Evolutionary conservation across 2,888 invertebrate species (phyloP), one percentile per base, ranked within the genome.

Genomic region (Morpho deidamia): DNA sequence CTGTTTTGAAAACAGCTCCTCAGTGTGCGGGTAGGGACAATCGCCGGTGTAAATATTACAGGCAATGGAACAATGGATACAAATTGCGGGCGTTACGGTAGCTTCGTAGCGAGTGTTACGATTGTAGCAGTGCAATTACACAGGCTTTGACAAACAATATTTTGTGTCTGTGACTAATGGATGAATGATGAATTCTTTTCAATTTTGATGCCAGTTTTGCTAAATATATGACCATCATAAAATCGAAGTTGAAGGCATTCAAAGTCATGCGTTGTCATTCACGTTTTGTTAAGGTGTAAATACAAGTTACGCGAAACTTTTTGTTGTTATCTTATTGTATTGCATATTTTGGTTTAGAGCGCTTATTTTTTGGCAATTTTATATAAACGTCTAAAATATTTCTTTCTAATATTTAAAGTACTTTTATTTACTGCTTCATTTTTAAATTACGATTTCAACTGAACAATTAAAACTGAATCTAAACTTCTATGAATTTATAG

Each of bases 31-130:
- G 75, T 70, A 78, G 79, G 81, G 77, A 87, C 88, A 85, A 85
- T 86, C 73, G 80, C 66, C 71, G 81, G 78, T 81, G 83, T 87
- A 87, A 88, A 87, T 83, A 86, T 82, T 79, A 79, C 74, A 74
- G 75, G 72, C 67, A 65, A 70, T 68, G 75, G 81, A 86, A 89
- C 88, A 89, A 88, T 86, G 78, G 76, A 57, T 69, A 78, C 83
- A 84, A 87, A 88, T 88, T 87, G 88, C 89, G 86, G 86, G 82
- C 83, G 88, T 85, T 87, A 84, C 88, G 87, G 89, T 87, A 89
- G 88, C 88, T 85, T 87, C 86, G 82, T 74, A 83, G 83, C 83
- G 80, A 84, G 84, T 83, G 84, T 83, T 79, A 70, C 81, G 84
- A 87, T 86, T 89, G 85, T 87, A 85, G 76, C 74, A 73, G 71